Evolutionary conservation across 2,888 invertebrate genomes (phyloP).

Genomic region (Bhutanitis thaidina): DNA sequence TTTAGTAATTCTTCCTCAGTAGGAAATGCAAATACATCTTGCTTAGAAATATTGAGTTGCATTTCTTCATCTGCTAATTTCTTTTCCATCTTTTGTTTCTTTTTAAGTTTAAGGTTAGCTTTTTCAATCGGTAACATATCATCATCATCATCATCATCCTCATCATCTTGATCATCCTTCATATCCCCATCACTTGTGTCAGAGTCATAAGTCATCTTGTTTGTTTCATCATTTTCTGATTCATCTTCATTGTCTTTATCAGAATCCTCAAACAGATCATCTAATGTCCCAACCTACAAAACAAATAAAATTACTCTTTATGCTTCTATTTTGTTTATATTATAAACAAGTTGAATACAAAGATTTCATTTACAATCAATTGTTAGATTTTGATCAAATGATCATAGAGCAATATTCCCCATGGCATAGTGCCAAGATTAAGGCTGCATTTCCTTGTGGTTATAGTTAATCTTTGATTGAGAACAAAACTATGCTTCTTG

Average conservation of each 20-base stretch:
- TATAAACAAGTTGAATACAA: too few relatives aligned
- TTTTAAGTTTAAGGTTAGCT: constrained; percentile 87
- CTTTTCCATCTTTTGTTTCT: constrained; percentile 84
- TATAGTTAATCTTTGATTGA: too few relatives aligned
- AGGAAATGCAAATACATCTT: constrained; percentile 90
- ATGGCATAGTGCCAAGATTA: too few relatives aligned
- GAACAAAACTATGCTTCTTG: too few relatives aligned
- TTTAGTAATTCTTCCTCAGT: constrained; percentile 86
- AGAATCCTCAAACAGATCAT: constrained; percentile 76
- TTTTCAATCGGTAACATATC: constrained; percentile 93
- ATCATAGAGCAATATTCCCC: too few relatives aligned
- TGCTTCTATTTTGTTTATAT: too few relatives aligned
- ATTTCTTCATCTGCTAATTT: constrained; percentile 90
- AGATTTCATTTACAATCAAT: too few relatives aligned
- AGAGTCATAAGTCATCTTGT: constrained; percentile 56
- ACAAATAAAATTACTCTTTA: not conserved
- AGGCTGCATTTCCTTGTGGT: too few relatives aligned
- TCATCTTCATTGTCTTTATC: constrained; percentile 59
- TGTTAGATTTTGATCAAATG: too few relatives aligned
- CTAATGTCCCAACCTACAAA: constrained; percentile 70
- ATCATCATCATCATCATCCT: constrained; percentile 74
- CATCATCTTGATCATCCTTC: constrained; percentile 37
- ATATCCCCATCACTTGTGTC: constrained; percentile 51
- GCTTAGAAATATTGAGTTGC: constrained; percentile 87
- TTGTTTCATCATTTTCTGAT: constrained; percentile 41